These are phyloP conservation scores for Caloenas nicobarica DNA, from an alignment of 2,113 vertebrate species.

Conservation along the genomic window DNA sequence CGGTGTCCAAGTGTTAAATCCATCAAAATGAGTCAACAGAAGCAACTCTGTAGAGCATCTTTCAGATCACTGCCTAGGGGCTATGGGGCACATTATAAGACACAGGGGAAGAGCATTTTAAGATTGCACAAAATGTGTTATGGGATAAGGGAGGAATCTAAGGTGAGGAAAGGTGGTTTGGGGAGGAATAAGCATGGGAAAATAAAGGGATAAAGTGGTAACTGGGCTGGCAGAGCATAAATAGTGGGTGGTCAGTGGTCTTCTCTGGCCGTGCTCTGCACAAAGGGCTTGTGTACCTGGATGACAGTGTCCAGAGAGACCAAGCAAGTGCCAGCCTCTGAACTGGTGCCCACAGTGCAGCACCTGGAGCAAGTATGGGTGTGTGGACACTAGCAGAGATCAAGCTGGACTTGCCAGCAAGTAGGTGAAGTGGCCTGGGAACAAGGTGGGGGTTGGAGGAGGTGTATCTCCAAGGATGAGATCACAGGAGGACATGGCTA, in stretches of 20 bases:
- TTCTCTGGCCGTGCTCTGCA: background rate
- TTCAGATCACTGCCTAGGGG: background rate
- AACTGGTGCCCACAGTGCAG: fast-evolving
- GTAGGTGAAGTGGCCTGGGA: background rate
- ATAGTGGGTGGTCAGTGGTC: background rate
- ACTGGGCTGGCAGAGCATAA: background rate
- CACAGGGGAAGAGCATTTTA: background rate
- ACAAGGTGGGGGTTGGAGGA: background rate
- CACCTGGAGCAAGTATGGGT: fast-evolving
- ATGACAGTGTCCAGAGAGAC: background rate
- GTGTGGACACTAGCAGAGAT: no score
- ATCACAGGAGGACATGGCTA: background rate
- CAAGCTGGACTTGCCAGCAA: background rate
- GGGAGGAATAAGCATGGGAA: background rate
- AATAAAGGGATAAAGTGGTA: background rate
- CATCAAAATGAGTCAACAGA: background rate
- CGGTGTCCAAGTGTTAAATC: background rate
- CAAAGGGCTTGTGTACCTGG: background rate
- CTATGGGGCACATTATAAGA: background rate
- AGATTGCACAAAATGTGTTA: background rate
- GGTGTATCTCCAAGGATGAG: background rate
- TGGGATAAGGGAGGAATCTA: no score
- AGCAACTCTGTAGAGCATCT: background rate
- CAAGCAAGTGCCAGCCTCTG: fast-evolving
- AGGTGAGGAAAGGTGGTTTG: fast-evolving